Percentiles rank a stretch among this genome's conserved stretches.
Conservation (phyloP, 2,113 vertebrate genomes). For the Montifringilla adamsi region DNA sequence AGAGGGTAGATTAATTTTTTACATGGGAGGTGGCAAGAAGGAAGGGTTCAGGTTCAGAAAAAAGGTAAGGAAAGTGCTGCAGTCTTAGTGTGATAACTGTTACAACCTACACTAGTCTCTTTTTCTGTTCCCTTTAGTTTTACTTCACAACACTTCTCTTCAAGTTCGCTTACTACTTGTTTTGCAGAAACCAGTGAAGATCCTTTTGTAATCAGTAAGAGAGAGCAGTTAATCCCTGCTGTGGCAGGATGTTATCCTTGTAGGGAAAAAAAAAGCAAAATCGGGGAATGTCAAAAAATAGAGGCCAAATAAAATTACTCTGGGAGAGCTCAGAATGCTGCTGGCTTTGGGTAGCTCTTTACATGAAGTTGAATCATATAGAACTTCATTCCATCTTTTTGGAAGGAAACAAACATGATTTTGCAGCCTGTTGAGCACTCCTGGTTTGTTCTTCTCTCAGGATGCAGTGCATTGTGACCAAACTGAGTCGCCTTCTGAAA, state of each 20-base stretch:
- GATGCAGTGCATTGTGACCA: slow-evolving; percentile 82
- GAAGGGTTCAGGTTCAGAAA: neutral
- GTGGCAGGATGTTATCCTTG: neutral
- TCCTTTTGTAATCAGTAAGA: neutral
- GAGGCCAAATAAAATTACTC: neutral
- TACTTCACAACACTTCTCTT: neutral
- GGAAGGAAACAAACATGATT: neutral
- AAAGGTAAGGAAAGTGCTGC: neutral
- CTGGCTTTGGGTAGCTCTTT: neutral
- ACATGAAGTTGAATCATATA: neutral
- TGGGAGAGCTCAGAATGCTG: neutral
- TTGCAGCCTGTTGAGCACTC: neutral
- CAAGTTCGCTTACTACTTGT: neutral
- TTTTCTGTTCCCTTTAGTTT: neutral
- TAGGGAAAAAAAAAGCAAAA: neutral
- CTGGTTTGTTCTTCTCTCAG: slow-evolving; percentile 61
- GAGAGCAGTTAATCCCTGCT: neutral
- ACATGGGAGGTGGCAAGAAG: neutral
- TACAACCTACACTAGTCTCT: neutral
- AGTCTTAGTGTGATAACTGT: neutral
- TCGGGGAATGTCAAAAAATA: neutral
- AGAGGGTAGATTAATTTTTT: neutral
- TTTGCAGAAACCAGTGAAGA: neutral
- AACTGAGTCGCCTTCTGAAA: slow-evolving; percentile 84
- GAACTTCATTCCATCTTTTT: neutral